Base-by-base conservation (phyloP, 2,797 vertebrate genomes). In the Distichodus sexfasciatus region DNA sequence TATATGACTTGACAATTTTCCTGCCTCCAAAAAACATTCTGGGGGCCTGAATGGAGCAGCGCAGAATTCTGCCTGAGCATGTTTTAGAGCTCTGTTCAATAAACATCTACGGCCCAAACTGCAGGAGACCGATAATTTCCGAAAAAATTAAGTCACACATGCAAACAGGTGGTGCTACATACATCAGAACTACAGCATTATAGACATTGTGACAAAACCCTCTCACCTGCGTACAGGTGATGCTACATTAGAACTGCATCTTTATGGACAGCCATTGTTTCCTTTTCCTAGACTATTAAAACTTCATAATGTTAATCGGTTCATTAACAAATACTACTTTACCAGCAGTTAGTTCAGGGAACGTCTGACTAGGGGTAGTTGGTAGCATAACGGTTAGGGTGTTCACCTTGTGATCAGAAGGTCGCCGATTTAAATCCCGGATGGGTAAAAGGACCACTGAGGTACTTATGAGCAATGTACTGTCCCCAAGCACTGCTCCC, bases 1-100 rank as follows among this genome's bases (percentile, higher is more conserved):
- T 80, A 66, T 43, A 70, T 83, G 86, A 87, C 76, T 86, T 86
- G 66, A 83, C 83, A 82, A 77, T 80, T 84, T 84, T 61, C 53
- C 31, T 59, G 66, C 44, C 40, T 46, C 33, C 67, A 64, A 50
- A 43, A 14, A 66, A 67, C 26, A 51, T 53, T 58, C 71, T 71
- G 72, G 65, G 15, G 40, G 33, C 51, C 63, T 59, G 41, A 69
- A 63, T 63, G 66, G 40, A 31, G 63, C 36, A 44, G 44, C 71
- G 58, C 15, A 6, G 60, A 74, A 6, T 19, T 51, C 54, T 58
- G 21, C 57, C 67, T 60, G 66, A 66, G 65, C 72, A 70, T 79
- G 58, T 74, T 61, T 78, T 51, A 76, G 75, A 77, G 53, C 64
- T 44, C 41, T 28, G 21, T 23, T 12, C 36, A 24, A 77, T 82